Evolutionary conservation across 2,888 invertebrate species (phyloP).

Genomic region (Liposcelis brunnea): DNA sequence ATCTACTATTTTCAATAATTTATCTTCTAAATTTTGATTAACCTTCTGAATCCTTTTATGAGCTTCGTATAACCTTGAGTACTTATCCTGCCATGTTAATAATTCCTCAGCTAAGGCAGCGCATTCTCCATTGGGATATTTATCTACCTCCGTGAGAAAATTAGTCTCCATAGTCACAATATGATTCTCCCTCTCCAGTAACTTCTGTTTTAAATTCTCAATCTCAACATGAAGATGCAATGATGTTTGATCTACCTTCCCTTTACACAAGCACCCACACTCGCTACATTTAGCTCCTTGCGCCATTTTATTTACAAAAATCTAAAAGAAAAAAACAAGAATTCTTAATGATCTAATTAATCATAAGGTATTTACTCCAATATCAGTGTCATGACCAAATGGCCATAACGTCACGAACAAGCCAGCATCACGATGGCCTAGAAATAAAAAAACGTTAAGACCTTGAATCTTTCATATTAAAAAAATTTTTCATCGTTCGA

Average conservation of each 20-base stretch:
- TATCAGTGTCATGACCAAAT: too few species aligned
- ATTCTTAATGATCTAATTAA: too few species aligned
- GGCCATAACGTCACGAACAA: too few species aligned
- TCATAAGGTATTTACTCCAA: too few species aligned
- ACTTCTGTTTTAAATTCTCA: slow-evolving; percentile 64
- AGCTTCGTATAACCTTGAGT: slow-evolving; percentile 78
- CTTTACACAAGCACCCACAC: slow-evolving; percentile 40
- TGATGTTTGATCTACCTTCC: slow-evolving; percentile 27
- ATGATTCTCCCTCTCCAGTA: slow-evolving; percentile 66
- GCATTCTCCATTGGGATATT: slow-evolving; percentile 49
- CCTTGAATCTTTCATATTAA: too few species aligned
- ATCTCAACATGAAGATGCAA: slow-evolving; percentile 71
- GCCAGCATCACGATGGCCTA: too few species aligned
- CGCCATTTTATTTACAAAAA: neutral
- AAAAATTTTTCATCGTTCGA: too few species aligned
- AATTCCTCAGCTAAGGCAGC: slow-evolving; percentile 68
- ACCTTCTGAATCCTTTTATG: slow-evolving; percentile 86
- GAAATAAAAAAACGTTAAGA: too few species aligned
- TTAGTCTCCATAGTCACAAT: slow-evolving; percentile 75
- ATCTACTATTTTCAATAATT: slow-evolving; percentile 78
- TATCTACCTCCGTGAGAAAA: slow-evolving; percentile 52
- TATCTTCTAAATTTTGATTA: slow-evolving; percentile 89
- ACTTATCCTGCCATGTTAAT: slow-evolving; percentile 80
- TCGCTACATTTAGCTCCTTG: slow-evolving; percentile 21
- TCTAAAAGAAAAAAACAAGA: too few species aligned